A percentile compares a stretch with the other conserved stretches of the same genome.
Conservation (phyloP, 2,797 vertebrate species). For the Aphelocoma californica region DNA sequence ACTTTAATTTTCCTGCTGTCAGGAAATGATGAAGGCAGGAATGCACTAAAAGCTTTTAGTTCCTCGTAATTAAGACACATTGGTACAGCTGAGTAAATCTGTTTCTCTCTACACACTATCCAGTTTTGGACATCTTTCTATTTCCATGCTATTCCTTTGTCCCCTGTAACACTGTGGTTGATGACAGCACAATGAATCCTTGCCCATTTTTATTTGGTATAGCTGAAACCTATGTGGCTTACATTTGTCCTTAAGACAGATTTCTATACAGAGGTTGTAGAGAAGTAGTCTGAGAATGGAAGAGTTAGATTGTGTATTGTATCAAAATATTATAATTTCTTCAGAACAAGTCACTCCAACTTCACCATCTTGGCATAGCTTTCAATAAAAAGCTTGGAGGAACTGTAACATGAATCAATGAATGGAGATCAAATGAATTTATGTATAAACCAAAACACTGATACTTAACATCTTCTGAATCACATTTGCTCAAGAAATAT, state of each 20-base stretch:
- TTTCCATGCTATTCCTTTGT: not conserved
- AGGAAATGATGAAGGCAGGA: not conserved
- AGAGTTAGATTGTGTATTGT: not conserved
- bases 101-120: not conserved
- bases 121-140: not conserved
- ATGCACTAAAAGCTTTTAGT: not conserved
- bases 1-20: slow-evolving; percentile 1
- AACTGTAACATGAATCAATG: not conserved
- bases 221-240: not conserved
- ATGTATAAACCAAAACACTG: not conserved
- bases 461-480: not conserved
- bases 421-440: not conserved
- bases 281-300: not conserved
- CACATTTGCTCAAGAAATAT: not conserved
- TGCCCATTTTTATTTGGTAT: not conserved
- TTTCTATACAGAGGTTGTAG: not conserved
- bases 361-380: not conserved
- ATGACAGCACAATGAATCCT: not conserved
- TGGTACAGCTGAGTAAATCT: not conserved
- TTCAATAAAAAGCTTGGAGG: not conserved
- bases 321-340: not conserved
- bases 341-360: not conserved
- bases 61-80: not conserved
- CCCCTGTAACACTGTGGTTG: not conserved
- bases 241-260: not conserved